A percentile compares a stretch with the other conserved stretches of the same genome.
These are phyloP conservation scores for Malacosoma neustria DNA, from an alignment of 2,888 invertebrate species.

Conservation along the genomic window DNA sequence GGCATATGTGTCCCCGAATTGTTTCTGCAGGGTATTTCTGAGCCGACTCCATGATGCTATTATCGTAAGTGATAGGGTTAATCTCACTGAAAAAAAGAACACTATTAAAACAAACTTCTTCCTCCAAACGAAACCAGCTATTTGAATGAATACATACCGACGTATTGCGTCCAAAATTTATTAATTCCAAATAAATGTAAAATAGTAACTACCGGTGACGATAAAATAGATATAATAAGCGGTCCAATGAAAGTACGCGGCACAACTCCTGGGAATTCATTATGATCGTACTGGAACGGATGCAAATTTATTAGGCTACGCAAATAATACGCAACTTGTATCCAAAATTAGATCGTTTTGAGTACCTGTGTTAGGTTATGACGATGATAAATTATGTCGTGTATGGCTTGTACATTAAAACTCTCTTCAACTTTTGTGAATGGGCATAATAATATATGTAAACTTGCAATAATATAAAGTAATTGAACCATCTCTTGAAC, in stretches of 20 bases:
- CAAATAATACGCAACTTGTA: slow-evolving; percentile 25
- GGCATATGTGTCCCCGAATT: slow-evolving; percentile 85
- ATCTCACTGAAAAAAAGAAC: slow-evolving; percentile 88
- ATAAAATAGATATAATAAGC: slow-evolving; percentile 83
- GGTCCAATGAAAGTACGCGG: slow-evolving; percentile 97
- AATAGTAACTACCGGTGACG: slow-evolving; percentile 83
- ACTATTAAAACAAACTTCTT: too few relatives aligned
- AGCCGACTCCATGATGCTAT: slow-evolving; percentile 84
- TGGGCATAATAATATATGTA: slow-evolving; percentile 91
- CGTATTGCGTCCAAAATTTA: slow-evolving; percentile 92
- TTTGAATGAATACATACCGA: slow-evolving; percentile 76
- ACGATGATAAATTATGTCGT: slow-evolving; percentile 94
- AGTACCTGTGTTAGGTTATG: slow-evolving; percentile 88
- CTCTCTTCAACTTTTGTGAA: slow-evolving; percentile 99
- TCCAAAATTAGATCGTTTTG: slow-evolving; percentile 66
- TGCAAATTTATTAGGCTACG: slow-evolving; percentile 23
- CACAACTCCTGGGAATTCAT: slow-evolving; percentile 97
- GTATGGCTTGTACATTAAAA: slow-evolving; percentile 98
- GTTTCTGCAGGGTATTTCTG: slow-evolving; percentile 81
- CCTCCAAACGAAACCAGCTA: too few relatives aligned
- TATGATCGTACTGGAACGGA: slow-evolving; percentile 93
- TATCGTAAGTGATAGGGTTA: slow-evolving; percentile 84
- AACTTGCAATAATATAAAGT: slow-evolving; percentile 82
- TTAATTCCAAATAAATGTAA: slow-evolving; percentile 80
- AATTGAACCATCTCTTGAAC: slow-evolving; percentile 80